Evolutionary conservation across 2,113 vertebrate species (phyloP), one percentile per base, ranked within the genome.

Genomic region (Calypte anna): DNA sequence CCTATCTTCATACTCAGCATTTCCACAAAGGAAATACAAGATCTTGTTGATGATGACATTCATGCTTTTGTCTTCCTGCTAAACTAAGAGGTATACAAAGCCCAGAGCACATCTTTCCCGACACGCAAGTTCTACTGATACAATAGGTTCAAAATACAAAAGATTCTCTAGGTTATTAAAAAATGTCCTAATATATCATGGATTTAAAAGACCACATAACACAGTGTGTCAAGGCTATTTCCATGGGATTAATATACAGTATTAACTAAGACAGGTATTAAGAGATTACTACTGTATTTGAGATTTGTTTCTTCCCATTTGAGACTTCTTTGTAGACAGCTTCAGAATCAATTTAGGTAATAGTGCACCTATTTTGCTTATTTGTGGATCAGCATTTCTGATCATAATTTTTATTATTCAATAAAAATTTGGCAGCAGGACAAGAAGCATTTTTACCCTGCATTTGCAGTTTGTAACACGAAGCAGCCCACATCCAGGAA

Each of bases 291-390:
- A 38, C 28, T 54, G 33, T 2, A 7, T 43, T 51, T 51, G 67
- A 77, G 88, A 91, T 91, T 88, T 84, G 89, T 76, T 73, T 92
- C 66, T 75, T 66, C 50, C 61, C 57, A 27, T 75, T 82, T 31
- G 58, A 79, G 40, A 69, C 43, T 59, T 57, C 91, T 78, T 63
- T 48, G 57, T 46, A 64, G 69, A 24, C 19, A 57, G 81, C n/a
- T 66, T 17, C 9, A 76, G 66, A 89, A 55, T 85, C 92, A 73
- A 86, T 91, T 75, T 63, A 86, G 69, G 16, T 68, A 90, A 80
- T 15, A 75, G 70, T 19, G 21, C 36, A 38, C 67, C 22, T 73
- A 5, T 70, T 70, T 36, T 68, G 50, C 30, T 79, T 62, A 31
- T 51, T 74, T 54, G 62, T 50, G 58, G 61, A 80, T 88, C 53